Conservation (phyloP, 2,113 vertebrate species). For the Ictalurus punctatus region DNA sequence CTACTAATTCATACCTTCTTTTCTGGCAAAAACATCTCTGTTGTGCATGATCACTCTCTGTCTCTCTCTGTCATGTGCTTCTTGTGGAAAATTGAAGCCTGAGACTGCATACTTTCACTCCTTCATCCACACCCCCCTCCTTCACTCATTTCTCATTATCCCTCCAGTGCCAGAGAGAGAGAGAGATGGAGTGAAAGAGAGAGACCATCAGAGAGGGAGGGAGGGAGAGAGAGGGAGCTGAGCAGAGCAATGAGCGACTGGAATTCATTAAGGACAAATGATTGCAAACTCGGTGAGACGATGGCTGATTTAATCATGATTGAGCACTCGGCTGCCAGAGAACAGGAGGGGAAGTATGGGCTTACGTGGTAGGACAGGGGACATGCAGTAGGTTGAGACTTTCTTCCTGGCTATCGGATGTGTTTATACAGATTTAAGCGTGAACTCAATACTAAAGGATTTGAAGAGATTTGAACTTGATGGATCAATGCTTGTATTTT, state of each 20-base stretch:
- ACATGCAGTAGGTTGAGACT: neutral
- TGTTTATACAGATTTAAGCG: constrained; percentile 24
- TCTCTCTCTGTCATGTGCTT: constrained; percentile 19
- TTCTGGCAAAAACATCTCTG: constrained; percentile 12
- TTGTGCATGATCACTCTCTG: constrained; percentile 5
- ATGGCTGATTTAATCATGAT: constrained; percentile 78
- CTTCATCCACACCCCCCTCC: constrained; percentile 24
- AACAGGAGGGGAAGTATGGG: constrained; percentile 64
- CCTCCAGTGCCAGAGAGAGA: constrained; percentile 17
- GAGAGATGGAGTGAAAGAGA: constrained; percentile 5
- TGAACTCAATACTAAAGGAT: neutral
- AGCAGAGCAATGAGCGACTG: constrained; percentile 68
- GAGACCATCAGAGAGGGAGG: neutral
- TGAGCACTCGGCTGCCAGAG: constrained; percentile 70
- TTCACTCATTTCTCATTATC: constrained; percentile 37
- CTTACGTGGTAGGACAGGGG: neutral
- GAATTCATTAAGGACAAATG: constrained; percentile 80
- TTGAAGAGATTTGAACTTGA: neutral
- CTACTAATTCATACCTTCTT: constrained; percentile 1
- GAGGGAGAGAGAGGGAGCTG: constrained; percentile 34
- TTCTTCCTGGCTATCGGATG: neutral
- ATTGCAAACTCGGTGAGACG: constrained; percentile 74
- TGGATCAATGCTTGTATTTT: neutral
- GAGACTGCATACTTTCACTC: constrained; percentile 11
- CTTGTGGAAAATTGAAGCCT: constrained; percentile 18